These are phyloP conservation scores for Saguinus imperator DNA, from an alignment of 2,113 vertebrate species.

Conservation along the genomic window DNA sequence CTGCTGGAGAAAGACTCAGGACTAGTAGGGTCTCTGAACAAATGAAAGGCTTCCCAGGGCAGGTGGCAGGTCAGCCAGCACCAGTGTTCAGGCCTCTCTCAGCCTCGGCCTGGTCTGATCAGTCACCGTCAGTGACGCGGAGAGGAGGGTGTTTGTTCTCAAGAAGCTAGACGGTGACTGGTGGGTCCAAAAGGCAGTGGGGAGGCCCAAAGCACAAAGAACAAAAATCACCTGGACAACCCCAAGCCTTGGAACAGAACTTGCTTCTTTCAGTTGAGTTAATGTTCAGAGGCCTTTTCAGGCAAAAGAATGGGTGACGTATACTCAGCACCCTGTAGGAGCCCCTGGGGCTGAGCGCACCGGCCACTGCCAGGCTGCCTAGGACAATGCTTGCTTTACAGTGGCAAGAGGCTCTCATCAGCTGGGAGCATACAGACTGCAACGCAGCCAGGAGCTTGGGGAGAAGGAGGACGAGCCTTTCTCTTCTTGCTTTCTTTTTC, in stretches of 20 bases:
- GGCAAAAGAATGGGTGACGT: fast-evolving
- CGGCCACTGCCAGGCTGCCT: neutral
- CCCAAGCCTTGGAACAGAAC: neutral
- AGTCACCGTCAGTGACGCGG: fast-evolving
- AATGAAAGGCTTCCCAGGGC: neutral
- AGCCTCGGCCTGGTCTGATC: neutral
- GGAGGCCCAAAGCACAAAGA: neutral
- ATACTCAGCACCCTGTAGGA: fast-evolving
- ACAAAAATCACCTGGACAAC: neutral
- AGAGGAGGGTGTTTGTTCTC: neutral
- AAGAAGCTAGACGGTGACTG: neutral
- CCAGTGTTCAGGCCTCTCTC: neutral
- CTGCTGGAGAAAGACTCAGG: neutral
- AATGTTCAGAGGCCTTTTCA: neutral
- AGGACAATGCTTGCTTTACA: fast-evolving
- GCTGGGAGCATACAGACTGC: neutral
- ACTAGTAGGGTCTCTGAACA: neutral
- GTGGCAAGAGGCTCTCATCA: fast-evolving
- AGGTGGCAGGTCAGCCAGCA: neutral
- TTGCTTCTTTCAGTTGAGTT: neutral
- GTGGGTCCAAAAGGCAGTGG: neutral
- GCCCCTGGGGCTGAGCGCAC: neutral
- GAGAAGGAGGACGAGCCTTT: fast-evolving
- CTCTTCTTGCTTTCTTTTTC: neutral
- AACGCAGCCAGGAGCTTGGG: fast-evolving